Base-by-base conservation (phyloP, 2,113 vertebrate genomes). In the Gallinago jamesoni region DNA sequence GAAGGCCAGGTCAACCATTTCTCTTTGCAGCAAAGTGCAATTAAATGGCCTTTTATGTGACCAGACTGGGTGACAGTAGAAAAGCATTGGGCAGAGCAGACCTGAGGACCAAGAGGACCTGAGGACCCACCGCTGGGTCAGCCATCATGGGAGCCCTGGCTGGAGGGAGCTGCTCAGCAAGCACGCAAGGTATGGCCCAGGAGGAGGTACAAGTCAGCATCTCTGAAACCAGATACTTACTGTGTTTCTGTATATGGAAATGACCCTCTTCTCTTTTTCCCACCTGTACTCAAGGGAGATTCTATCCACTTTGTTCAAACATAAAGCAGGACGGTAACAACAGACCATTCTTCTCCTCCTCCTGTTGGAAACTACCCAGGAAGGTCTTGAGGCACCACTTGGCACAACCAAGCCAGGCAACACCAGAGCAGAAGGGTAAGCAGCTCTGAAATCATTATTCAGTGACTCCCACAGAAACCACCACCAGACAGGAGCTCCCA, bases 321-420 rank as follows among this genome's bases (percentile, higher is more conserved):
- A 22, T 30, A 22, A 84, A 64, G 5, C 20, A 23, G 24, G 55
- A 84, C 1, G 4, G 9, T 57, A 57, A 31, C 9, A 77, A 33
- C 8, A 39, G 22, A 16, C 16, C 1, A 1, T 41, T 75, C 73
- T 81, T 22, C 12, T 89, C 8, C 41, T 89, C 8, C 41, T 75
- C 22, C 22, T 77, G 33, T 41, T 67, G 37, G 8, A 63, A 50
- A 1, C 2, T 1, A 3, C 43, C 4, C 1, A 0, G 2, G 24
- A 81, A 78, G 45, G n/a, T 70, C 25, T n/a, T 27, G 62, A 41
- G 48, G 25, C n/a, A 43, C 21, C 0, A 1, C 17, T 39, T 69
- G 79, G 33, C 30, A 33, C 35, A 85, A 70, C 41, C 9, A 9
- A 59, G n/a, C 12, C 39, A 13, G 62, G 28, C 41, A 64, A 39